These are phyloP conservation scores for Macrophya alboannulata DNA, from an alignment of 2,888 invertebrate genomes.

Conservation along the genomic window DNA sequence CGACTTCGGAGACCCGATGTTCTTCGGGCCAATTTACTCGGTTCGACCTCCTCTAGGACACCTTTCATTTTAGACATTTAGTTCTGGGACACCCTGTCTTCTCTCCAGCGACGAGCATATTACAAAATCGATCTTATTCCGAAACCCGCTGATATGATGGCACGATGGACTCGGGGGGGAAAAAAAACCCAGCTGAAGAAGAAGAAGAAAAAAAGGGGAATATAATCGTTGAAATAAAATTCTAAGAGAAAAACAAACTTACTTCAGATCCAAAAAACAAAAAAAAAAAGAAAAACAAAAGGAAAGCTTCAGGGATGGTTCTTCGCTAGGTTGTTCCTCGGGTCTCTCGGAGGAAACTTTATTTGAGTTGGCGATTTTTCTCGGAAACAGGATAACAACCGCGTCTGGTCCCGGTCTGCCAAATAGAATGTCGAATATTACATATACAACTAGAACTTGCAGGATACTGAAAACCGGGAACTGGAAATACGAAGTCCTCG, in stretches of 20 bases:
- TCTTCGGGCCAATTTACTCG: no score
- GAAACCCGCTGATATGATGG: no score
- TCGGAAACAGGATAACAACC: conserved; percentile 1
- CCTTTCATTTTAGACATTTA: no score
- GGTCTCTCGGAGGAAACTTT: neutral
- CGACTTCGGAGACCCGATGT: no score
- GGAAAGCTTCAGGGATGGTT: neutral
- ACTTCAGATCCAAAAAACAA: neutral
- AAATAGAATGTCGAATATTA: conserved; percentile 32
- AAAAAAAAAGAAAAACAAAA: neutral
- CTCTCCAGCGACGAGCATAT: no score
- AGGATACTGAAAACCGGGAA: no score
- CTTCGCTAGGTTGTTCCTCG: conserved; percentile 16
- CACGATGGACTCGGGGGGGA: no score
- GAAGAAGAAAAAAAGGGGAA: neutral
- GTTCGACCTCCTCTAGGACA: no score
- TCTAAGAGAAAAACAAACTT: neutral
- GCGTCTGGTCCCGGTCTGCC: conserved; percentile 25
- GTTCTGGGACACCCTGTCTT: no score
- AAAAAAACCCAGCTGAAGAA: no score
- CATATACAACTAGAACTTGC: neutral
- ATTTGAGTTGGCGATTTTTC: conserved; percentile 35
- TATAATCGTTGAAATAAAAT: conserved; percentile 11
- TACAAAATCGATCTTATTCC: no score
- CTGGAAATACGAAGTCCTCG: conserved; percentile 16